Conservation (phyloP, 2,113 vertebrate genomes). For the Xiphophorus maculatus region DNA sequence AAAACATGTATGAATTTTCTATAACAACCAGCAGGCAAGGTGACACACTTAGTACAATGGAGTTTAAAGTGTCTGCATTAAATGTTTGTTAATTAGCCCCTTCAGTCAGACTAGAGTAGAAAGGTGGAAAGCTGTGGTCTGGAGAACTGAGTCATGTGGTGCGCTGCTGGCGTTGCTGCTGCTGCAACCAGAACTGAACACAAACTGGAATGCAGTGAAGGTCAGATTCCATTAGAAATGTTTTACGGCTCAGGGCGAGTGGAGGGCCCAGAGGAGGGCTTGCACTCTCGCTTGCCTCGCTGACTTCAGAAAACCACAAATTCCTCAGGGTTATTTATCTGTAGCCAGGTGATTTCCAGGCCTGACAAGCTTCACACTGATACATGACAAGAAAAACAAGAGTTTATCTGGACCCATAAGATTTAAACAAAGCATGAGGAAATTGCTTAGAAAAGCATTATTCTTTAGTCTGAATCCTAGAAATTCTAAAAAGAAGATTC, state of each 20-base stretch:
- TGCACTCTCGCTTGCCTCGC: constrained; percentile 67
- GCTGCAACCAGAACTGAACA: constrained; percentile 63
- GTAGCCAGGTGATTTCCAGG: constrained; percentile 77
- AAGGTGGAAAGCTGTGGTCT: constrained; percentile 12
- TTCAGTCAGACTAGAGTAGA: neutral
- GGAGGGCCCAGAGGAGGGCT: constrained; percentile 58
- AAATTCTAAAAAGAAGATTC: neutral
- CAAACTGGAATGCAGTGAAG: constrained; percentile 78
- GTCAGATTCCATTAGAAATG: constrained; percentile 75
- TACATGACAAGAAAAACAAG: constrained; percentile 14
- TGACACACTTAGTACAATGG: too few relatives aligned
- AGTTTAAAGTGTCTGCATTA: neutral
- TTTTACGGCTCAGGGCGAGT: constrained; percentile 64
- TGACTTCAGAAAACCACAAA: constrained; percentile 70
- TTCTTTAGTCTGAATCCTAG: neutral
- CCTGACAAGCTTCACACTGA: constrained; percentile 35
- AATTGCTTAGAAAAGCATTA: neutral
- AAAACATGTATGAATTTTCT: too few relatives aligned
- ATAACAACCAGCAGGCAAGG: too few relatives aligned
- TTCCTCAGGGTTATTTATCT: constrained; percentile 75
- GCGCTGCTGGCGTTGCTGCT: constrained; percentile 50
- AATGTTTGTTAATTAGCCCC: neutral
- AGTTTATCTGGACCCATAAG: constrained; percentile 5
- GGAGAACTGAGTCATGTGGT: constrained; percentile 33
- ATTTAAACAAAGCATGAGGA: constrained; percentile 7